These are phyloP conservation scores for Podabrus alpinus DNA, from an alignment of 2,888 invertebrate species.

Conservation along the genomic window DNA sequence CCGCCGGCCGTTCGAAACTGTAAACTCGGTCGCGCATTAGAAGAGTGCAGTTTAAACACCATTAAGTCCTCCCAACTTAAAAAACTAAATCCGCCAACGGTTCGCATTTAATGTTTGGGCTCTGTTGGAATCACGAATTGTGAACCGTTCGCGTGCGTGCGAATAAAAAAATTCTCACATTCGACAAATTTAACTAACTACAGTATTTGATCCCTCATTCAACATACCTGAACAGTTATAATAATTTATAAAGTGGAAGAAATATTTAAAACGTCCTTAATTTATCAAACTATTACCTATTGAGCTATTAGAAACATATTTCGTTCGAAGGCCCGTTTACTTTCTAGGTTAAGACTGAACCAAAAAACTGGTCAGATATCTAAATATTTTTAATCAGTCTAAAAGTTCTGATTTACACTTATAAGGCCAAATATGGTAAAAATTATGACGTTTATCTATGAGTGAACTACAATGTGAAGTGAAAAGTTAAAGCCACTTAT, in stretches of 20 bases:
- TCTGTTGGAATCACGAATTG: neutral
- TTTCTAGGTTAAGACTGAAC: slow-evolving; percentile 39
- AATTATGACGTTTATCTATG: slow-evolving; percentile 39
- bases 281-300: slow-evolving; percentile 32
- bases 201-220: slow-evolving; percentile 55
- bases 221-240: slow-evolving; percentile 54
- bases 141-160: neutral
- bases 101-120: neutral
- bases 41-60: neutral
- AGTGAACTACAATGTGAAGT: slow-evolving; percentile 45
- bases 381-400: slow-evolving; percentile 46
- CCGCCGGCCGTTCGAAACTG: neutral
- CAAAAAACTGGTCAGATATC: slow-evolving; percentile 37
- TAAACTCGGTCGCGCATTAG: neutral
- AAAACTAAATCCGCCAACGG: neutral
- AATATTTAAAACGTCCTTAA: slow-evolving; percentile 34
- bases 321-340: slow-evolving; percentile 28
- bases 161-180: slow-evolving; percentile 7
- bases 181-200: slow-evolving; percentile 42
- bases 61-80: neutral
- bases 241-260: slow-evolving; percentile 46
- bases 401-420: slow-evolving; percentile 48
- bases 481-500: slow-evolving; percentile 71
- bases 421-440: slow-evolving; percentile 53
- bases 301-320: slow-evolving; percentile 37